phyloP scores from a whole-genome alignment of 2,888 invertebrate species.

The Ethmia dodecea region DNA sequence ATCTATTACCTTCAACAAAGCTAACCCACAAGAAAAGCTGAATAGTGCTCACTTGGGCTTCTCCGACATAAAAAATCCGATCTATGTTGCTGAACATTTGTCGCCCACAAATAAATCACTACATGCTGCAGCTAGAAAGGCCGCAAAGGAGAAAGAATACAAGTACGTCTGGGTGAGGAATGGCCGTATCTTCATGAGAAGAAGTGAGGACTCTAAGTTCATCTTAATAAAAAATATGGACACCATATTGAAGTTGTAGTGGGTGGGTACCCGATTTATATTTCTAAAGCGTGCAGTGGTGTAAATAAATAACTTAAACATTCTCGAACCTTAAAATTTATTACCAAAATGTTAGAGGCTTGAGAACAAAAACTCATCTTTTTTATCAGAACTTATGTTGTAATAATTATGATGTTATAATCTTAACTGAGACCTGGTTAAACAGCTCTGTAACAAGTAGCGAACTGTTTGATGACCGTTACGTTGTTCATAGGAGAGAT shows the following conservation, averaged over 20 bases:
- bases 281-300: not conserved
- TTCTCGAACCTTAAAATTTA: constrained; percentile 8
- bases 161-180: constrained; percentile 17
- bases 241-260: not conserved
- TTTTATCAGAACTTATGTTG: constrained; percentile 14
- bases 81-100: constrained; percentile 19
- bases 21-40: constrained; percentile 12
- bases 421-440: constrained; percentile 17
- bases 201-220: constrained; percentile 8
- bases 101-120: constrained; percentile 16
- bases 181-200: constrained; percentile 15
- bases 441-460: constrained; percentile 8
- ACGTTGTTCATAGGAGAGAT: constrained; percentile 19
- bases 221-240: constrained; percentile 1
- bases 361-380: constrained; percentile 16
- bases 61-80: constrained; percentile 6
- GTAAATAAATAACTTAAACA: not conserved
- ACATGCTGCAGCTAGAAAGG: constrained; percentile 5
- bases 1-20: constrained; percentile 12
- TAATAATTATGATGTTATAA: constrained; percentile 17
- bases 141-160: constrained; percentile 14
- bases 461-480: constrained; percentile 19
- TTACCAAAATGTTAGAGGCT: constrained; percentile 18
- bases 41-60: constrained; percentile 13
- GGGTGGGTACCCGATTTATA: not conserved